Evolutionary conservation across 2,797 vertebrate species (phyloP), one percentile per base, ranked within the genome.

Genomic region (Linurgus olivaceus): DNA sequence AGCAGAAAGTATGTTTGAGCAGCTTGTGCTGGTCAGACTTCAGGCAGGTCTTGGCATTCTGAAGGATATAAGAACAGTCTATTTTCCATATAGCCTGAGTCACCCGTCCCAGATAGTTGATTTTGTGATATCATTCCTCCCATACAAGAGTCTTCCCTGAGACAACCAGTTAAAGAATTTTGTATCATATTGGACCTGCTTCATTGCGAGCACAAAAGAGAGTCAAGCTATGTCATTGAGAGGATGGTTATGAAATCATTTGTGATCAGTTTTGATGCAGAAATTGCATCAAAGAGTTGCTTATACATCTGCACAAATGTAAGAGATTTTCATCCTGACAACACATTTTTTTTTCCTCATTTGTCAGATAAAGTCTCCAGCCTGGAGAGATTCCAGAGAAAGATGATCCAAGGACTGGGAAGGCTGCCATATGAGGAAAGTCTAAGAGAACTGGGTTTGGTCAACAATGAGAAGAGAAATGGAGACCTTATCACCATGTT

Each of bases 161-260:
- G 26, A 80, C 4, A 0, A n/a, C 25, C 7, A 6, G 23, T 66
- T 74, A 50, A 79, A 80, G 14, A 50, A 73, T 65, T 29, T 8
- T 25, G 2, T 52, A 19, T 54, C 5, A 19, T n/a, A n/a, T 8
- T 38, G 19, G 19, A 82, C 31, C 58, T 28, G 33, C 33, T 77
- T 70, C 23, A 28, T 9, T 50, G 33, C 0, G 0, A 58, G 6
- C 14, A 63, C 28, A 19, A 42, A 92, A 74, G 6, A 59, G 2
- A 18, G 26, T 58, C 16, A 24, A 88, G 14, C 4, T 37, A 0
- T 26, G 24, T 24, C 18, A 40, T 3, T 29, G 11, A 86, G n/a
- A 14, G 80, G n/a, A 37, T 24, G 13, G 24, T n/a, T 50, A 16
- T 19, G 31, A 92, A 87, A 66, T 33, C 0, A 1, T 42, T 58